Base-by-base conservation (phyloP, 1,140 invertebrate genomes). In the Drosophila funebris region DNA sequence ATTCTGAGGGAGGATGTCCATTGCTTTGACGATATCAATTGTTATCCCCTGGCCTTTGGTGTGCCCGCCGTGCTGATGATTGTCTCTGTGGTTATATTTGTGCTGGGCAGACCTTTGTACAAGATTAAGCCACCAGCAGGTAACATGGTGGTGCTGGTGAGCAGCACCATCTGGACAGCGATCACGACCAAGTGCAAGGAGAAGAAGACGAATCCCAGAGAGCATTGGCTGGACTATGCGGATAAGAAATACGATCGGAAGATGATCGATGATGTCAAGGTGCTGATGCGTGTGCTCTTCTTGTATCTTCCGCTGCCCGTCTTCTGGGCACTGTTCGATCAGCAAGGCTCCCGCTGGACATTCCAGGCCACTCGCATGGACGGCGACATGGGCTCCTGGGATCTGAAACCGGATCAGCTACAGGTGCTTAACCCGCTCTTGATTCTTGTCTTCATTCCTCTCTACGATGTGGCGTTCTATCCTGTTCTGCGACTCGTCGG, bases 321-420 rank as follows among this genome's bases (percentile, higher is more conserved):
- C 3, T 97, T 97, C 91, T 97, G 96, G 96, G 95, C 96, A 3
- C 92, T 98, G 3, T 96, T 96, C 88, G 95, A 96, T 90, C 95
- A 96, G 91, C 95, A 96, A 94, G 98, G 97, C 4, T 98, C 98
- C 0, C 94, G 96, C 41, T 99, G 98, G 98, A 98, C 97, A 0
- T 94, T 99, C 68, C 98, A 99, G 93, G 98, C 98, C 7, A 95
- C 95, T 0, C 94, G 95, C 75, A 98, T 99, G 97, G 93, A 97
- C 88, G 97, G 98, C 7, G 92, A 95, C 43, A 92, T 98, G 29
- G 94, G 95, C 2, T 94, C 93, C 44, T 91, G 92, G 90, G 92
- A 92, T 3, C 91, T 97, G n/a, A 94, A 96, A 78, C 95, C 96
- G 0, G 96, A 97, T 92, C 96, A 97, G 92, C 94, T 97, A 93